Evolutionary conservation across 2,113 vertebrate genomes (phyloP), one percentile per base, ranked within the genome.

Genomic region (Pontoporia blainvillei): DNA sequence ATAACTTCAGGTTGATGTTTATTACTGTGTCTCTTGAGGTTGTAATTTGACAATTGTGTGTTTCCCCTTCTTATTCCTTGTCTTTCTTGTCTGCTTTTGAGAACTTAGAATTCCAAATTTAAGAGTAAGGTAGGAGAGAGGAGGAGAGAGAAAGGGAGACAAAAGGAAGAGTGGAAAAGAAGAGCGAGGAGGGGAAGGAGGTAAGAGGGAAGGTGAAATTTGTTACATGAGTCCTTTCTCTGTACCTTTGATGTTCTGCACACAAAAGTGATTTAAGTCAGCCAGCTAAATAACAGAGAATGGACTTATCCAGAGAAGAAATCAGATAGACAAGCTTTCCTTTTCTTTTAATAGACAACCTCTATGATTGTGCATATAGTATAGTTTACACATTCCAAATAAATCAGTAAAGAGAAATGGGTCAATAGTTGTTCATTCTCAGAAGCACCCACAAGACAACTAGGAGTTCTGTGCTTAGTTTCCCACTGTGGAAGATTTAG

Each of bases 1-100:
- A 44, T 71, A 95, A 91, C 75, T 67, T 95, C 73, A 97, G 79
- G 75, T 62, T 57, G 78, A 84, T 90, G 39, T 86, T 90, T 86
- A 91, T 84, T 81, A 94, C 27, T 11, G 4, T 86, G 27, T 89
- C 86, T 67, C 93, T 75, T 20, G 76, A 81, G 82, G 6, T 18
- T 72, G 18, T 71, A 82, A 91, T 95, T 95, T 57, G 54, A 79
- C 49, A 86, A 83, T n/a, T 72, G n/a, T 21, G 29, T 31, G 20
- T 85, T 90, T 93, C 41, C 31, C 29, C 11, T 11, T 2, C 27
- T 85, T 69, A 64, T 52, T 84, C 59, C 66, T 86, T 84, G 54
- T 72, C 12, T 31, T 88, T 90, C 64, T 96, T 59, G 17, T 76
- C 52, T 85, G 73, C 27, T 76, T 91, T 93, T 41, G 73, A 92